These are phyloP conservation scores for Ctenopoma kingsleyae DNA, from an alignment of 2,797 vertebrate species.

Conservation along the genomic window DNA sequence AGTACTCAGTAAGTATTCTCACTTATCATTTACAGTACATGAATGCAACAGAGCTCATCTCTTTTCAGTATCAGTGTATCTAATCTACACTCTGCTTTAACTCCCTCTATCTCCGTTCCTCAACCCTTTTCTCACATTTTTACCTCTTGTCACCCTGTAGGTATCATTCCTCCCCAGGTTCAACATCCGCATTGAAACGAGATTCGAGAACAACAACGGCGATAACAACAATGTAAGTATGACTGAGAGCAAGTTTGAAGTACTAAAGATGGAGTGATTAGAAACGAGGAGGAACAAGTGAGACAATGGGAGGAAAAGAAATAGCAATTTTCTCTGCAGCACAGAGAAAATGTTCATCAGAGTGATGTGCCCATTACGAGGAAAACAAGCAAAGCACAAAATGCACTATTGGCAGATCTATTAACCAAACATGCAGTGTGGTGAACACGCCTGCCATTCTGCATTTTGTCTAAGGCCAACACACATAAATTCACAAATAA, in stretches of 20 bases:
- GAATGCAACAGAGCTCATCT: constrained; percentile 62
- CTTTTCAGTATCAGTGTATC: constrained; percentile 49
- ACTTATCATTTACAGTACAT: constrained; percentile 68
- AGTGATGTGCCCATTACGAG: constrained; percentile 67
- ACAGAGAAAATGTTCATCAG: constrained; percentile 67
- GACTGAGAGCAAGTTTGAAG: constrained; percentile 38
- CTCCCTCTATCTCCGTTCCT: constrained; percentile 43
- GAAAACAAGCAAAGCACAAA: constrained; percentile 68
- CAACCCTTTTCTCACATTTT: constrained; percentile 25
- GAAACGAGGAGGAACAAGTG: constrained; percentile 29
- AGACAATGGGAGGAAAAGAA: constrained; percentile 38
- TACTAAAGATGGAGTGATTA: constrained; percentile 60
- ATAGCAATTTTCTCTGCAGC: constrained; percentile 68
- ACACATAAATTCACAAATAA: constrained; percentile 39
- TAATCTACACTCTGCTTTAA: constrained; percentile 43
- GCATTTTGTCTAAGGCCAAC: constrained; percentile 39
- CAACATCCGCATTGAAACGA: constrained; percentile 87
- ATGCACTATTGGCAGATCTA: constrained; percentile 70
- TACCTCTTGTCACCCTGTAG: constrained; percentile 61
- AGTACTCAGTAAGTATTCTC: constrained; percentile 85
- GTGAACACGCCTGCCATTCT: constrained; percentile 45
- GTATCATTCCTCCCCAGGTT: constrained; percentile 88
- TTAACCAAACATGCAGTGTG: constrained; percentile 61
- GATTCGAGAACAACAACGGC: constrained; percentile 89
- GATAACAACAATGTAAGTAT: constrained; percentile 85